These are phyloP conservation scores for Chironomus riparius DNA, from an alignment of 2,888 invertebrate genomes.

Conservation along the genomic window DNA sequence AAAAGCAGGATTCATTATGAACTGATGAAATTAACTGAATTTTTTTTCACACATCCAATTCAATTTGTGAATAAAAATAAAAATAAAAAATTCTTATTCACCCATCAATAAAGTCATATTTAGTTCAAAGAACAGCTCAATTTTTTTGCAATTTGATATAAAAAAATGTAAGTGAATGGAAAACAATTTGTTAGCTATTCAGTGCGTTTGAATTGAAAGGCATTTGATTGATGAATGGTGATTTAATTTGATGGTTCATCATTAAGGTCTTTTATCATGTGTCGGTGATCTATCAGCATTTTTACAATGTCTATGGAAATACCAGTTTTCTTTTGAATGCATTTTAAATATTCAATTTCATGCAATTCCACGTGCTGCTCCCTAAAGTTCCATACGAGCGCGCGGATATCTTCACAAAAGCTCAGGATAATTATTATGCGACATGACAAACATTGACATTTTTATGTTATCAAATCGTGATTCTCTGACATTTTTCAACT, in stretches of 20 bases:
- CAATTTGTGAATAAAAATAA: background rate
- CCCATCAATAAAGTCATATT: background rate
- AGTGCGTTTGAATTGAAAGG: constrained; percentile 1
- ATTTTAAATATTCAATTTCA: background rate
- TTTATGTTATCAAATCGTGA: constrained; percentile 7
- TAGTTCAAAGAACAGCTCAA: background rate
- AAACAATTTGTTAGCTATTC: constrained; percentile 1
- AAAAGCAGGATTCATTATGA: background rate
- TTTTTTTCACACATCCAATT: background rate
- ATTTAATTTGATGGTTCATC: constrained; percentile 13
- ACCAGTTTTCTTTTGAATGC: background rate
- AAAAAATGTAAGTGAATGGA: background rate
- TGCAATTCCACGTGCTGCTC: background rate
- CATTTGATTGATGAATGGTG: constrained; percentile 12
- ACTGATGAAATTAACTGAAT: background rate
- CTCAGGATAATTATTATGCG: constrained; percentile 18
- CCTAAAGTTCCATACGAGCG: background rate
- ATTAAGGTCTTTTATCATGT: constrained; percentile 2
- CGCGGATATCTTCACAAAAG: background rate
- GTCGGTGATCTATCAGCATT: constrained; percentile 4
- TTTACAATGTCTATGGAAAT: background rate
- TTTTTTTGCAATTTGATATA: background rate
- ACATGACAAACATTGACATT: constrained; percentile 16
- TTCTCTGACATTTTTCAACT: background rate
- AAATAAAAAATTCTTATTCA: background rate